Base-by-base conservation (phyloP, 2,113 vertebrate species). In the Amphiprion ocellaris region DNA sequence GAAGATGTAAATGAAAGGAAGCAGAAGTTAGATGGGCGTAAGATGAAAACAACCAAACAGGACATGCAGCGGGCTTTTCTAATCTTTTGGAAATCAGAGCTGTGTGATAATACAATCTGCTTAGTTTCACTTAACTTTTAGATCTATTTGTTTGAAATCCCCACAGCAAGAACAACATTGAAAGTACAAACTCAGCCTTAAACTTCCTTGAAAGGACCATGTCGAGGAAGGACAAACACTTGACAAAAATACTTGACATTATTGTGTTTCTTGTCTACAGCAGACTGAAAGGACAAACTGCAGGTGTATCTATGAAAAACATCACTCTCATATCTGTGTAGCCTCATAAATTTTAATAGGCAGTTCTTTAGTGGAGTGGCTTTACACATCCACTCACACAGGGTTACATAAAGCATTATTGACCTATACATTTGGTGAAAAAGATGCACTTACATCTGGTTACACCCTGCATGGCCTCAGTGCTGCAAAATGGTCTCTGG, bases 401-500 rank as follows among this genome's bases (percentile, higher is more conserved):
- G n/a, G 3, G 41, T 62, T 62, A 30, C 3, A 15, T 41, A 49
- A 49, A 65, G 68, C 53, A 30, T 74, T 75, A 68, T 77, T 89
- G 82, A 86, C 87, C 78, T 73, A 39, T 59, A 60, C 23, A 12
- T 59, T 79, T 69, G 41, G n/a, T 80, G 54, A 69, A 81, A 81
- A 60, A 78, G 59, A 79, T 30, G 37, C 39, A 75, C 69, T 83
- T 87, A 86, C 76, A 90, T 87, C 50, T 74, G 28, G 77, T 82
- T 88, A 73, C 79, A 89, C 72, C 81, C 54, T 77, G 66, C 69
- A 58, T 86, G 77, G 79, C 84, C 87, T 75, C 74, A 66, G 72
- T 65, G 76, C 82, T 88, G 85, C 73, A 81, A 86, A 88, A 89
- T 67, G 66, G 67, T 90, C 87, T 91, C 75, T 66, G 64, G 79